Evolutionary conservation across 92 coral and sea anemone species (phyloP).

Genomic region (Metridium senile): DNA sequence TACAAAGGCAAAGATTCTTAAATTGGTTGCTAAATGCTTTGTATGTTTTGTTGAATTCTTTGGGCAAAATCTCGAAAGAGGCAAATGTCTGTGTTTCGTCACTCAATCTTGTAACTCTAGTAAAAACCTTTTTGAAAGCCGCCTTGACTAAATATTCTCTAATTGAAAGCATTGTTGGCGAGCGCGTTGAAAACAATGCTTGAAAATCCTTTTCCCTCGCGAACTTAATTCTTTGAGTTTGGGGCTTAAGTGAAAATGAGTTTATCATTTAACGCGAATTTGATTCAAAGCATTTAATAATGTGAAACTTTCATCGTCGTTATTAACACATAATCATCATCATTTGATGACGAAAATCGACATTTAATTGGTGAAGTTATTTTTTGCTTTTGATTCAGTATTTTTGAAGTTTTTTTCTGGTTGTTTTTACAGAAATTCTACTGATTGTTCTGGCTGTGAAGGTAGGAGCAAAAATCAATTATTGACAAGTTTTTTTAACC

Average conservation of each 20-base stretch:
- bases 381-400: neutral
- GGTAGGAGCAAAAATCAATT: neutral
- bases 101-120: conserved; percentile 5
- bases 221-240: neutral
- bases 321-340: conserved; percentile 6
- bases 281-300: neutral
- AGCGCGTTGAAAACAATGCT: neutral
- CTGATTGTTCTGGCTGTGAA: conserved; percentile 9
- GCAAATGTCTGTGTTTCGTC: conserved; percentile 14
- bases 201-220: neutral
- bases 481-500: too few species aligned
- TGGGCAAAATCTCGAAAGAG: neutral
- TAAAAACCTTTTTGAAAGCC: conserved; percentile 13
- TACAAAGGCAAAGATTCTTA: conserved; percentile 20
- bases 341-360: neutral
- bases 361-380: neutral
- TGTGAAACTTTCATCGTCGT: conserved; percentile 8
- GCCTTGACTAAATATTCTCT: neutral
- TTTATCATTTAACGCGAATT: neutral
- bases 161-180: conserved; percentile 16
- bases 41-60: neutral
- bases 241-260: neutral
- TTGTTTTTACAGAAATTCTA: conserved; percentile 15
- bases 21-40: conserved; percentile 16
- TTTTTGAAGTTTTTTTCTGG: neutral